Evolutionary conservation across 2,113 vertebrate species (phyloP), one percentile per base, ranked within the genome.

Genomic region (Pontoporia blainvillei): DNA sequence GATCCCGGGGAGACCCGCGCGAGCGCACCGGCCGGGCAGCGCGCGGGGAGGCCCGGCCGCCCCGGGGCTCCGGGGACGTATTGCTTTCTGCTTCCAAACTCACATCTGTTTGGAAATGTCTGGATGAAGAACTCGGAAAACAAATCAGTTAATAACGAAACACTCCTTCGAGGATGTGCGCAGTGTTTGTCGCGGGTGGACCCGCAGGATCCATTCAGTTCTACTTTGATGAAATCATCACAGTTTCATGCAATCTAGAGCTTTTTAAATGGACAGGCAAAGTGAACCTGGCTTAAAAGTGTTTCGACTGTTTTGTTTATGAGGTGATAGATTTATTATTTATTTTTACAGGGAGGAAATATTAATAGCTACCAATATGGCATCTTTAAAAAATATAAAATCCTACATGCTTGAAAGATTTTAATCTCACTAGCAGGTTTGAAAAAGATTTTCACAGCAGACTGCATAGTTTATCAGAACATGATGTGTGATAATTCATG

Each of bases 341-440:
- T 12, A 18, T 79, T 94, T 88, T 75, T 54, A n/a, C 39, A 59
- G 69, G 61, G 69, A 91, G 86, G 64, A 91, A 66, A 57, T 57
- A 23, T 46, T 20, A 57, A 29, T 91, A 46, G 39, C 54, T 52
- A 59, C 59, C 75, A 67, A 46, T 31, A 49, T 73, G 95, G 91
- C 83, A 97, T 94, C 71, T 91, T 96, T 86, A 92, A 88, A 57
- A 96, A 52, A 82, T 31, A 59, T 36, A 54, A 36, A 83, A 71
- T 85, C 72, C 62, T 90, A 14, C 9, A 8, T 44, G 78, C 82
- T 72, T 57, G 71, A 49, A 83, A 96, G 88, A 69, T 66, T 81
- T 88, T 52, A 59, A 69, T 81, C 61, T 85, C 64, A 21, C 34
- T 13, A 12, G 64, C 34, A 25, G 57, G 52, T 14, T 44, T 71